phyloP scores from a whole-genome alignment of 2,797 vertebrate species.

The Hyperoplus lanceolatus region DNA sequence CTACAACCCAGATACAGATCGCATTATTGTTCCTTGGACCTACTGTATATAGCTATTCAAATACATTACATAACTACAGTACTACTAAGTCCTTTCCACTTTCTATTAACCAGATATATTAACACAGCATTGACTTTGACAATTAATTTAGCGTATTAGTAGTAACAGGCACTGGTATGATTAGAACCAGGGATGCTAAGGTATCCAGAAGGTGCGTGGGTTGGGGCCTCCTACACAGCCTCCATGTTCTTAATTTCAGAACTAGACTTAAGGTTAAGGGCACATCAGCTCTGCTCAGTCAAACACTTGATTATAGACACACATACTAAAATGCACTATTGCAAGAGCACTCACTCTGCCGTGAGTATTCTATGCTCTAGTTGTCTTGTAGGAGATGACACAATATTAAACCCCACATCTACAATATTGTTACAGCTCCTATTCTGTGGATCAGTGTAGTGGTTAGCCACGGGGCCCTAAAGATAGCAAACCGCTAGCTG shows the following conservation, averaged over 20 bases:
- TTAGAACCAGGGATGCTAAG: conserved; percentile 15
- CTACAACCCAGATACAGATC: not conserved
- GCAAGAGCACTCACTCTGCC: not conserved
- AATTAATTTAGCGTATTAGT: conserved; percentile 31
- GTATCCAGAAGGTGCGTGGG: conserved; percentile 55
- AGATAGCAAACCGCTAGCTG: conserved; percentile 13
- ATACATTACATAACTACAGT: conserved; percentile 1
- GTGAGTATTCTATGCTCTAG: not conserved
- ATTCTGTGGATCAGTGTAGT: conserved; percentile 45
- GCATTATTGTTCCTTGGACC: not conserved
- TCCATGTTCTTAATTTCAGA: conserved; percentile 54
- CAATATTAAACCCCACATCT: conserved; percentile 65
- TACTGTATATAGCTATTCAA: not conserved
- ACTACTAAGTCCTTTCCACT: conserved; percentile 17
- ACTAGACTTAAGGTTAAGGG: conserved; percentile 63
- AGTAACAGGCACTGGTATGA: conserved; percentile 4
- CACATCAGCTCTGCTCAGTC: conserved; percentile 37
- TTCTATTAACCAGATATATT: conserved; percentile 9
- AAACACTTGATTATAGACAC: conserved; percentile 12
- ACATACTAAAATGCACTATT: not conserved
- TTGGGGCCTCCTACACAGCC: conserved; percentile 15
- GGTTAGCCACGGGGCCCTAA: conserved; percentile 29
- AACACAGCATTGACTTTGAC: not conserved
- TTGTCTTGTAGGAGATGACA: conserved; percentile 55
- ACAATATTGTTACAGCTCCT: conserved; percentile 48